Evolutionary conservation across 2,797 vertebrate genomes (phyloP).

Genomic region (Spondyliosoma cantharus): DNA sequence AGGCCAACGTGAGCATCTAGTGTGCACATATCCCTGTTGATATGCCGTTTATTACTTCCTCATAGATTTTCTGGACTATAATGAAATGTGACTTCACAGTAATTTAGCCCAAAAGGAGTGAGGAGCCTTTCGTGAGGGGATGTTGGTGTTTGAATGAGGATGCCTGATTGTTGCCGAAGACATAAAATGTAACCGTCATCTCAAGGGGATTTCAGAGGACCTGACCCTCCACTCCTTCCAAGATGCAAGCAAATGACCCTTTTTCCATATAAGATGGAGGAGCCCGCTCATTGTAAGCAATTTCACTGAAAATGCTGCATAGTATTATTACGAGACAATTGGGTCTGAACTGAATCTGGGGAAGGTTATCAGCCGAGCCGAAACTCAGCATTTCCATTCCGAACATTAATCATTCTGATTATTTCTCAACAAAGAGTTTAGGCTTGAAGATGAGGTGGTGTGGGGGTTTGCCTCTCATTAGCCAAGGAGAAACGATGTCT

Average conservation of each 20-base stretch:
- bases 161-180: conserved; percentile 58
- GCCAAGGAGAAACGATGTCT: conserved; percentile 61
- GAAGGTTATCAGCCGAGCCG: conserved; percentile 68
- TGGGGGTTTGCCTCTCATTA: conserved; percentile 58
- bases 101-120: conserved; percentile 32
- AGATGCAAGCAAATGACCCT: conserved; percentile 54
- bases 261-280: conserved; percentile 41
- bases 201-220: conserved; percentile 60
- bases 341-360: conserved; percentile 62
- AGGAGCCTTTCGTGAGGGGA: conserved; percentile 9
- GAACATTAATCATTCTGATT: conserved; percentile 73
- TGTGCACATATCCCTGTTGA: background rate
- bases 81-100: background rate
- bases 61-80: background rate
- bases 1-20: background rate
- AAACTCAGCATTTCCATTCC: conserved; percentile 64
- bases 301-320: conserved; percentile 65
- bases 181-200: conserved; percentile 55
- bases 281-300: conserved; percentile 52
- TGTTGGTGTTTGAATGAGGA: conserved; percentile 49
- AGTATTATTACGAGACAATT: conserved; percentile 71
- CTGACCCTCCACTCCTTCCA: conserved; percentile 33
- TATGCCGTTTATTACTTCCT: background rate
- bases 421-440: conserved; percentile 71
- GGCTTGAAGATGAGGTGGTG: conserved; percentile 33